Conservation (phyloP, 2,113 vertebrate species). For the Brachirus orientalis region DNA sequence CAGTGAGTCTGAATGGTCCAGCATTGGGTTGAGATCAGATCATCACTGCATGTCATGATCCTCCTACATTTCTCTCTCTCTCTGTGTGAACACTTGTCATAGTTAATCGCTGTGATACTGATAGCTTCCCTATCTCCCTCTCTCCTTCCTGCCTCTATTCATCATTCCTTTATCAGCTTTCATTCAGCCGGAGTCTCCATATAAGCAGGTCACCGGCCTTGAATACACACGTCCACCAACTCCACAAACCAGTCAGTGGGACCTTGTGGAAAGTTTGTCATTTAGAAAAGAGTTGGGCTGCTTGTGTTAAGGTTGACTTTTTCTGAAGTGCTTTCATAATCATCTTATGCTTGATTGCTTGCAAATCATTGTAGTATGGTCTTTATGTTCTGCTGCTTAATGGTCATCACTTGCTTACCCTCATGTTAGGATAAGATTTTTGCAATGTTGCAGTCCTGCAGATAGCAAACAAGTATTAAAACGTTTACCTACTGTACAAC, state of each 20-base stretch:
- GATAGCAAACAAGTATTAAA: no score
- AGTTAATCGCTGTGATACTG: slow-evolving; percentile 20
- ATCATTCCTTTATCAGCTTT: slow-evolving; percentile 15
- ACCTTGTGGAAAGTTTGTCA: no score
- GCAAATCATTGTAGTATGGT: no score
- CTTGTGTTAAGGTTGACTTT: no score
- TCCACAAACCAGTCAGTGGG: slow-evolving; percentile 8
- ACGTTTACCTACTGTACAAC: no score
- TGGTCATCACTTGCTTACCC: no score
- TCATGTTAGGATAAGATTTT: no score
- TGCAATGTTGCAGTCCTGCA: no score
- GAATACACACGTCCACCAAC: slow-evolving; percentile 6
- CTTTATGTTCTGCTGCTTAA: no score
- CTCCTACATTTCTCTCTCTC: not conserved
- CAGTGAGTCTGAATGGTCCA: slow-evolving; percentile 42
- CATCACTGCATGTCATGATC: slow-evolving; percentile 39
- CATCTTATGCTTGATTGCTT: no score
- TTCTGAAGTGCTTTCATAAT: no score
- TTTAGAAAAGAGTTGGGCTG: no score
- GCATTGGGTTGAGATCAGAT: slow-evolving; percentile 37
- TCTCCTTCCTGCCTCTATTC: slow-evolving; percentile 10
- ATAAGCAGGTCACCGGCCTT: slow-evolving; percentile 42
- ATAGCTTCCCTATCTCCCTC: slow-evolving; percentile 22
- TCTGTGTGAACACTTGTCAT: slow-evolving; percentile 11
- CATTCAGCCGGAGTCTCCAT: slow-evolving; percentile 6